Evolutionary conservation across 1,140 invertebrate species (phyloP).

Genomic region (Ephestia elutella): DNA sequence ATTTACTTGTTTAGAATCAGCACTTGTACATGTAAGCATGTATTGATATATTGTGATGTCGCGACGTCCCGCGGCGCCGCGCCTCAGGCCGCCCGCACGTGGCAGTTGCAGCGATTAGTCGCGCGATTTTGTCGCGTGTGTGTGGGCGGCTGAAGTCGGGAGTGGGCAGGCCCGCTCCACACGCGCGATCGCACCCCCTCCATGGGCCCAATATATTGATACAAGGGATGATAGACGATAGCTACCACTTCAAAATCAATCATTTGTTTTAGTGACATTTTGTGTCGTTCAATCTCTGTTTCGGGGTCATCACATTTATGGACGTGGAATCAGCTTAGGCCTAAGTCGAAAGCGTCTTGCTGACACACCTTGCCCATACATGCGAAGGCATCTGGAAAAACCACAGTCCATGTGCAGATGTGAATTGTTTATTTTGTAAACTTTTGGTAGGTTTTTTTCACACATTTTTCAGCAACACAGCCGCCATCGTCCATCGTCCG

Average conservation of each 20-base stretch:
- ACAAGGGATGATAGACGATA: neutral
- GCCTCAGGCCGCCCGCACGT: neutral
- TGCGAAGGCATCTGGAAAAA: too few species aligned
- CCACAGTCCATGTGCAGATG: too few species aligned
- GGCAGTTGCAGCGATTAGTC: neutral
- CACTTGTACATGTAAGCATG: neutral
- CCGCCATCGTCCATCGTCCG: neutral
- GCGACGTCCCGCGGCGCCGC: neutral
- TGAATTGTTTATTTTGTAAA: too few species aligned
- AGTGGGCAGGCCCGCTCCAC: conserved; percentile 2
- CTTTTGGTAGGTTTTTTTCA: too few species aligned
- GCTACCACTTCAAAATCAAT: neutral
- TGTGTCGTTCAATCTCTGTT: neutral
- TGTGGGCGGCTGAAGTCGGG: neutral
- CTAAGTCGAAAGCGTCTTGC: too few species aligned
- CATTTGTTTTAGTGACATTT: neutral
- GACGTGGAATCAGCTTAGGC: too few species aligned
- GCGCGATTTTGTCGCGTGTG: neutral
- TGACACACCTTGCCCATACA: too few species aligned
- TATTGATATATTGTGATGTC: neutral
- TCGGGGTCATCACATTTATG: neutral
- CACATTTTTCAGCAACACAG: too few species aligned
- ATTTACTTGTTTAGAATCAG: neutral
- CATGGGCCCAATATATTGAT: neutral
- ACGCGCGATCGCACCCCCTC: neutral